Base-by-base conservation (phyloP, 92 coral and sea anemone species). In the Pocillopora meandrina region DNA sequence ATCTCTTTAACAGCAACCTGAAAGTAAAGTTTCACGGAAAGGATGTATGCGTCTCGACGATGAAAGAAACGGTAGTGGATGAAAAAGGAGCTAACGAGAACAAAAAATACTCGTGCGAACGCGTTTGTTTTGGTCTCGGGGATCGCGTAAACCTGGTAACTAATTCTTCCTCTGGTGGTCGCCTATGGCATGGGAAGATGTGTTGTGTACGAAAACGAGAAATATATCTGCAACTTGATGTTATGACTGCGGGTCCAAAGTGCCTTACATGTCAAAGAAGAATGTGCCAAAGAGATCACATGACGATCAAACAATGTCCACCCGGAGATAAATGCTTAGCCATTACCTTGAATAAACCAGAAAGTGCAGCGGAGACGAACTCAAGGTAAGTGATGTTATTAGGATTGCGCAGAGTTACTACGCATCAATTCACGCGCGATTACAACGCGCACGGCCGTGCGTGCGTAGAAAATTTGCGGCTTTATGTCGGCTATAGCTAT, bases 271-370 rank as follows among this genome's bases (percentile, higher is more conserved):
- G 95, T 67, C 81, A 82, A 52, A 90, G 92, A 0, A 52, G 82
- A 5, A 61, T 57, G 34, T 91, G 95, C 84, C 72, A 77, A 9
- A 35, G 78, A 57, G 80, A 80, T 14, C 64, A 59, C 14, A 58
- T 84, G 62, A 49, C 36, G 52, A 17, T 83, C 34, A 74, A 49
- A 23, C 87, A 76, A n/a, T 91, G 95, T 74, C 36, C 83, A 14
- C 85, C 95, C 8, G 95, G 95, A 10, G 88, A 75, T 12, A 83
- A 80, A 17, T 91, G 95, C 69, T 63, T 89, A 66, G 75, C 91
- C 31, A 71, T 91, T 57, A 78, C 86, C 47, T 77, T 91, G 72
- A 85, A 82, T 15, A 47, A 73, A 65, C 23, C 77, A 65, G 10
- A 15, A 12, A 85, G 66, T 20, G 3, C n/a, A 8, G 52, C 42